A percentile compares a stretch with the other conserved stretches of the same genome.
Conservation (phyloP, 2,888 invertebrate genomes). For the Eurois occulta region DNA sequence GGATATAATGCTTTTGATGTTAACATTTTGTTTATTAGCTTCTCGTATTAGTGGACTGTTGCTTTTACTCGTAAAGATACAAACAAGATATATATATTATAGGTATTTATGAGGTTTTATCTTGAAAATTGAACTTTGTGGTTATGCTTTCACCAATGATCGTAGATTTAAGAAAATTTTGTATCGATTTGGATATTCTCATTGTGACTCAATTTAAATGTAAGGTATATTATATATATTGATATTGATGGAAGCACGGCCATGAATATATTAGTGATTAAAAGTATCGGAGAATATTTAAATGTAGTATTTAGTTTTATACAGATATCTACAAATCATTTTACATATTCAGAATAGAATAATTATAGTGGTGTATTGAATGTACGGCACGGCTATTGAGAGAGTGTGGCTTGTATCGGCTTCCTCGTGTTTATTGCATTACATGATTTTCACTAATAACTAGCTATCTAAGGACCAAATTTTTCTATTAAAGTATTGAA, state of each 20-base stretch:
- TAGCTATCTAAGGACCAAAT: conserved; percentile 70
- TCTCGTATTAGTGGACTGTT: conserved; percentile 74
- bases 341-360: conserved; percentile 75
- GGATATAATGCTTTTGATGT: conserved; percentile 80
- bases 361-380: conserved; percentile 60
- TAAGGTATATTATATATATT: conserved; percentile 63
- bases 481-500: conserved; percentile 64
- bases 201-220: conserved; percentile 71
- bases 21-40: conserved; percentile 75
- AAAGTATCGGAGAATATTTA: conserved; percentile 73
- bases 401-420: conserved; percentile 62
- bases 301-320: conserved; percentile 82
- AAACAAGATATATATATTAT: conserved; percentile 69
- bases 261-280: conserved; percentile 67
- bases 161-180: conserved; percentile 68
- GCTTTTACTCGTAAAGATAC: conserved; percentile 76
- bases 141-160: conserved; percentile 76
- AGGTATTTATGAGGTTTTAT: conserved; percentile 75
- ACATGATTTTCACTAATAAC: conserved; percentile 55
- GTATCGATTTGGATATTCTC: conserved; percentile 69
- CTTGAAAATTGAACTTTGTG: conserved; percentile 70
- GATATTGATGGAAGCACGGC: conserved; percentile 77
- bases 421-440: conserved; percentile 59
- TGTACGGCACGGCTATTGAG: conserved; percentile 42
- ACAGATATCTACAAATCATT: conserved; percentile 75